A percentile compares a stretch with the other conserved stretches of the same genome.
These are phyloP conservation scores for Zaprionus africanus DNA, from an alignment of 1,140 invertebrate genomes.

Conservation along the genomic window DNA sequence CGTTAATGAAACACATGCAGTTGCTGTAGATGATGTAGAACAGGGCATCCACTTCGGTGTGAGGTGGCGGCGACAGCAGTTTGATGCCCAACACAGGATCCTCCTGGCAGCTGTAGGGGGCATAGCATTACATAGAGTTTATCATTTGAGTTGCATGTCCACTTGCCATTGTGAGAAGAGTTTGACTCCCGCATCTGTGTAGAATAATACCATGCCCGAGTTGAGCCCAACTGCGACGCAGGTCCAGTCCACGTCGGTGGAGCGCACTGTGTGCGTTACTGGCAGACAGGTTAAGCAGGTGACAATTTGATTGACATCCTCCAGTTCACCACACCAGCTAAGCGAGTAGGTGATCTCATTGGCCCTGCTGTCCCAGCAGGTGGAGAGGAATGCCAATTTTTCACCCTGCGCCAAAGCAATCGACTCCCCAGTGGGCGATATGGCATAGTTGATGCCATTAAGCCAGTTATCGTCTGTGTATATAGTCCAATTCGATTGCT, in stretches of 20 bases:
- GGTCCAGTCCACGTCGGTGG: constrained; percentile 92
- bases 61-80: constrained; percentile 90
- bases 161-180: constrained; percentile 90
- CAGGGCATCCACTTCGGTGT: constrained; percentile 88
- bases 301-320: constrained; percentile 85
- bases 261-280: constrained; percentile 74
- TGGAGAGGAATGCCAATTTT: constrained; percentile 88
- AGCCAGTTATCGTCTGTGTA: constrained; percentile 89
- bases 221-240: constrained; percentile 95
- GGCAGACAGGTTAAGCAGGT: constrained; percentile 85
- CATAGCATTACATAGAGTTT: not conserved
- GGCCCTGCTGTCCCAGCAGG: constrained; percentile 87
- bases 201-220: constrained; percentile 94
- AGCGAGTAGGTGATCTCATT: constrained; percentile 85
- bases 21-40: constrained; percentile 91
- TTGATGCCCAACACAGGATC: constrained; percentile 92
- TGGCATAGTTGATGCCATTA: constrained; percentile 88
- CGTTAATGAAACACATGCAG: constrained; percentile 92
- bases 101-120: constrained; percentile 88
- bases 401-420: constrained; percentile 89
- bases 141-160: not conserved
- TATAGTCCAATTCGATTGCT: constrained; percentile 1
- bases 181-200: constrained; percentile 93
- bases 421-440: constrained; percentile 90
- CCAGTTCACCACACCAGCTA: constrained; percentile 86